Percentiles rank a stretch among this genome's conserved stretches.
phyloP scores from a whole-genome alignment of 2,113 vertebrate genomes.

The Chaenocephalus aceratus region DNA sequence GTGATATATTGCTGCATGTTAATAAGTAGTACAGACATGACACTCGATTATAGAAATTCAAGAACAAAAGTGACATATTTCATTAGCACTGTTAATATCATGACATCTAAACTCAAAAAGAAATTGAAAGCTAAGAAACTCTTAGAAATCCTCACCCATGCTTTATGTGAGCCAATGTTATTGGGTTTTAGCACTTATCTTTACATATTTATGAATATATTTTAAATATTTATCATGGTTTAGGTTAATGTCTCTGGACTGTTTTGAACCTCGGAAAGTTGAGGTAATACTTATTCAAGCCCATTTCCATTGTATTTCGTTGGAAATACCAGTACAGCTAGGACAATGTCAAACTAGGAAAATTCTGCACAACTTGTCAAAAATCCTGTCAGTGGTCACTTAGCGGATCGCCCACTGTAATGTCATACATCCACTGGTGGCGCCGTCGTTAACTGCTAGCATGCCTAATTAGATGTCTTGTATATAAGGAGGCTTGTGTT shows the following conservation, averaged over 20 bases:
- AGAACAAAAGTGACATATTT: neutral
- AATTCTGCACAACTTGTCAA: slow-evolving; percentile 35
- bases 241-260: neutral
- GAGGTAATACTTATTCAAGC: neutral
- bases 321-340: neutral
- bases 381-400: slow-evolving; percentile 46
- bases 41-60: neutral
- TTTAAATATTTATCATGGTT: neutral
- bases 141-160: neutral
- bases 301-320: neutral
- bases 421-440: slow-evolving; percentile 68
- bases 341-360: slow-evolving; percentile 25
- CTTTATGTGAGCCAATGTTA: neutral
- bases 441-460: slow-evolving; percentile 66
- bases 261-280: neutral
- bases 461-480: slow-evolving; percentile 79
- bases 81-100: neutral
- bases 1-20: neutral
- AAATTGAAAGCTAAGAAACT: neutral
- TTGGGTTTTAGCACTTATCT: neutral
- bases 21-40: neutral
- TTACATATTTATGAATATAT: neutral
- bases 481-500: slow-evolving; percentile 64
- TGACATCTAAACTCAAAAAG: neutral
- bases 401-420: slow-evolving; percentile 68